A percentile compares a stretch with the other conserved stretches of the same genome.
phyloP scores from a whole-genome alignment of 1,140 invertebrate genomes.

The Hycleus cichorii region DNA sequence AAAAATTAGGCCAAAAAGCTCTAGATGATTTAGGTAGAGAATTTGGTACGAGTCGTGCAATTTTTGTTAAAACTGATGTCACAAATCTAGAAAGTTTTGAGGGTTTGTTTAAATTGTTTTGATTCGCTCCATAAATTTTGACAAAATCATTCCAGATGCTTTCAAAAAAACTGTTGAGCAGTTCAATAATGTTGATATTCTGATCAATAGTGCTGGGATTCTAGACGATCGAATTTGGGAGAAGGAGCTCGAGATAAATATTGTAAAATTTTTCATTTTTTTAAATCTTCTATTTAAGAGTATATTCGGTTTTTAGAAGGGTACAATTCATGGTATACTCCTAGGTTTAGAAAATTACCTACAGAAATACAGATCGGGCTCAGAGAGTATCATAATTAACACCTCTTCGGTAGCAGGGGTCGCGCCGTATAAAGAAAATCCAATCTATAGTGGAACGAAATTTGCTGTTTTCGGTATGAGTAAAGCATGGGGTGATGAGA shows the following conservation, averaged over 20 bases:
- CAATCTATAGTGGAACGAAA: conserved; percentile 29
- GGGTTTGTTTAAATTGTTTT: conserved; percentile 14
- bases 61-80: conserved; percentile 14
- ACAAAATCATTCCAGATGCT: conserved; percentile 15
- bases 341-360: conserved; percentile 31
- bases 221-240: conserved; percentile 45
- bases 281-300: too few relatives aligned
- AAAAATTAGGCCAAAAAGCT: conserved; percentile 19
- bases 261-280: conserved; percentile 34
- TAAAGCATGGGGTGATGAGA: conserved; percentile 18
- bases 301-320: conserved; percentile 17
- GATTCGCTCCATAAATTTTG: background rate
- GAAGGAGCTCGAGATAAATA: conserved; percentile 43
- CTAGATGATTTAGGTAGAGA: conserved; percentile 20
- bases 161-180: conserved; percentile 24
- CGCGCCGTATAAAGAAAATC: conserved; percentile 12
- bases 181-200: conserved; percentile 42
- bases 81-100: conserved; percentile 23
- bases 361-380: conserved; percentile 19
- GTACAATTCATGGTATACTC: conserved; percentile 22
- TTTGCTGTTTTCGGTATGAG: conserved; percentile 25
- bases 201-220: conserved; percentile 47
- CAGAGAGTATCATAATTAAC: conserved; percentile 28
- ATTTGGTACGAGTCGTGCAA: conserved; percentile 26
- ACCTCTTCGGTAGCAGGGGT: conserved; percentile 23